A percentile compares a stretch with the other conserved stretches of the same genome.
Conservation (phyloP, 1,140 invertebrate genomes). For the Plectrocnemia conspersa region DNA sequence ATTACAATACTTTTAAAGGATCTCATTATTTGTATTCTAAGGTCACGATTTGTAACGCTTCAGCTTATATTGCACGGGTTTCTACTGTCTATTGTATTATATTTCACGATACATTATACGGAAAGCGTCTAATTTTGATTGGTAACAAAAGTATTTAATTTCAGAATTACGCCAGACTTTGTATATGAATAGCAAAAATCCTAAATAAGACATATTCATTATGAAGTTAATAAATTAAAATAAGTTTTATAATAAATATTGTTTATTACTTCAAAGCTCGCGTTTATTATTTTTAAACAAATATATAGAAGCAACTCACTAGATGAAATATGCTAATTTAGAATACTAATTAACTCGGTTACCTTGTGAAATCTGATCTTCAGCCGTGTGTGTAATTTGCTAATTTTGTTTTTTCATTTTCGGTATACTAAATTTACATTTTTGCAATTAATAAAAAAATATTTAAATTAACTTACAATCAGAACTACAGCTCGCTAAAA, state of each 20-base stretch:
- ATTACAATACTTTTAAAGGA: background rate
- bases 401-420: background rate
- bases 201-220: too few species aligned
- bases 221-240: too few species aligned
- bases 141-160: background rate
- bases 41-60: too few species aligned
- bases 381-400: background rate
- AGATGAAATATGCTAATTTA: background rate
- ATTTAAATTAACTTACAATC: slow-evolving; percentile 24
- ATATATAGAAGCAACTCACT: background rate
- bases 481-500: slow-evolving; percentile 32
- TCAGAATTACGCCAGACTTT: too few species aligned
- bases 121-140: background rate
- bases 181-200: too few species aligned
- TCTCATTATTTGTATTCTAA: too few species aligned
- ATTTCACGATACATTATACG: background rate
- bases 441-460: slow-evolving; percentile 8
- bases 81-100: background rate
- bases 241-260: too few species aligned
- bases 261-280: too few species aligned
- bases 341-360: background rate
- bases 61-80: background rate
- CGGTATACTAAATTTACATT: background rate
- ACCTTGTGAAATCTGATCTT: background rate
- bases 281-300: background rate